Base-by-base conservation (phyloP, 2,797 vertebrate genomes). In the Yasuhikotakia modesta region DNA sequence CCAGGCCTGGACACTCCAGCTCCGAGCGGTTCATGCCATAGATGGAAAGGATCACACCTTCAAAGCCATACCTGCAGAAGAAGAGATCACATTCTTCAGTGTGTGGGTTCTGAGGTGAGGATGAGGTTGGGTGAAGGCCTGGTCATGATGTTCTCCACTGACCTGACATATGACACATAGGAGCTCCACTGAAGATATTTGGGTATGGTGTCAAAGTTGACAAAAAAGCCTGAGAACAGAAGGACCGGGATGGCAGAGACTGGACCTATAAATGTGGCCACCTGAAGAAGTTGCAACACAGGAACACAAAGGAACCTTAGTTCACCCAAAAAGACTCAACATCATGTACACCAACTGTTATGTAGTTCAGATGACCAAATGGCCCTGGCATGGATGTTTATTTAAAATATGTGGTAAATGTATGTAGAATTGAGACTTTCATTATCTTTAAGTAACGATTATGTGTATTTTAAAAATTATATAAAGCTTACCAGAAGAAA, bases 201-300 rank as follows among this genome's bases (percentile, higher is more conserved):
- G 52, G 97, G 97, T 86, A 99, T 99, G 80, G 97, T 99, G 93
- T 99, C 97, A 90, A 99, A 99, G 87, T 97, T 98, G 85, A 99
- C 96, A 0, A 99, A 99, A 92, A 99, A 99, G 78, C 98, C 97
- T 2, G 98, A 99, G 92, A 99, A 99, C 79, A 99, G 93, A 76
- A 99, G 94, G 70, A 99, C 97, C 0, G 97, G 97, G 85, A 99
- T 97, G 86, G 97, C 95, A 64, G 97, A 96, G 68, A 99, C 96
- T 0, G 98, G 97, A 70, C 97, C 98, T 86, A 98, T 94, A 4
- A 99, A 99, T 0, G 97, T 99, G 80, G 98, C 98, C 83, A 99
- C 97, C 98, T 99, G 86, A 64, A 69, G 70, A 73, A 1, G 24
- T 79, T 17, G n/a, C 5, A 50, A 21, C 32, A 13, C 61, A 24